Conservation (phyloP, 2,888 invertebrate genomes). For the Volucella inanis region DNA sequence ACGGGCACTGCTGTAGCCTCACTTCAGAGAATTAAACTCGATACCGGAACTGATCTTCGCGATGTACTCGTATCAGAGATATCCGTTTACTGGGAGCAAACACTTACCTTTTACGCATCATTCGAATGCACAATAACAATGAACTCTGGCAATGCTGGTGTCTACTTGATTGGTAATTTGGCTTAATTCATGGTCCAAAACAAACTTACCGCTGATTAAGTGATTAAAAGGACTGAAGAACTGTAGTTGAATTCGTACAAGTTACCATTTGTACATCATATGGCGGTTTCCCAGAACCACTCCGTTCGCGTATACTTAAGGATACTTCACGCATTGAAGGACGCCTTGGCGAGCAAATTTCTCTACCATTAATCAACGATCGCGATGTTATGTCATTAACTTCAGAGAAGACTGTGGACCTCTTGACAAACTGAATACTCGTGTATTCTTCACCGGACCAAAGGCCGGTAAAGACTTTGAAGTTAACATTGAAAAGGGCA, state of each 20-base stretch:
- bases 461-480: too few relatives aligned
- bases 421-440: too few relatives aligned
- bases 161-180: conserved; percentile 98
- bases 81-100: conserved; percentile 99
- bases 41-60: conserved; percentile 87
- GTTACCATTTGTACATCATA: conserved; percentile 97
- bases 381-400: conserved; percentile 96
- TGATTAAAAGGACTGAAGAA: conserved; percentile 94
- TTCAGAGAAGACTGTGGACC: conserved; percentile 95
- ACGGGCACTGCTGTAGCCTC: conserved; percentile 99
- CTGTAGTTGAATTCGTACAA: conserved; percentile 98
- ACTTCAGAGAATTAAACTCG: conserved; percentile 85
- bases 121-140: conserved; percentile 99
- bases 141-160: conserved; percentile 99
- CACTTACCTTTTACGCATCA: conserved; percentile 97
- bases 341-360: conserved; percentile 93
- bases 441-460: too few relatives aligned
- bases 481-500: too few relatives aligned
- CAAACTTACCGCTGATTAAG: conserved; percentile 92
- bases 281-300: conserved; percentile 98
- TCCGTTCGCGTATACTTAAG: conserved; percentile 89
- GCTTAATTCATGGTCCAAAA: conserved; percentile 99
- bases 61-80: conserved; percentile 95
- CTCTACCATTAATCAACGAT: conserved; percentile 87
- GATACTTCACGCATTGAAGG: conserved; percentile 95